Evolutionary conservation across 2,797 vertebrate genomes (phyloP).

Genomic region (Premnoplex brunnescens): DNA sequence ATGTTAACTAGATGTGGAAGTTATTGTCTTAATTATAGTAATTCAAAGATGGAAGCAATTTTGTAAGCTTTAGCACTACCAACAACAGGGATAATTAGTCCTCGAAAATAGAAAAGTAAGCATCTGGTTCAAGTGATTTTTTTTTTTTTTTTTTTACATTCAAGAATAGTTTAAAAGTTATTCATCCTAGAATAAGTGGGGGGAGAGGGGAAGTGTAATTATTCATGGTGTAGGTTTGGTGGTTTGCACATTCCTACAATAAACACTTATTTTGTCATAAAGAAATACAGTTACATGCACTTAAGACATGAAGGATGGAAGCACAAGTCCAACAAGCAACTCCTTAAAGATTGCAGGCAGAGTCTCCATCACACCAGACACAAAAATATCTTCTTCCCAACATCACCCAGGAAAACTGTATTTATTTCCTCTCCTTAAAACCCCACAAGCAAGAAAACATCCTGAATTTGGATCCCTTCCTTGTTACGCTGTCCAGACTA

Average conservation of each 20-base stretch:
- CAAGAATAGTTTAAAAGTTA: slow-evolving; percentile 62
- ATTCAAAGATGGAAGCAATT: slow-evolving; percentile 78
- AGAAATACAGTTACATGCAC: neutral
- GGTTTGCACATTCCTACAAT: neutral
- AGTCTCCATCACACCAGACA: neutral
- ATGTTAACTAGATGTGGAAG: slow-evolving; percentile 72
- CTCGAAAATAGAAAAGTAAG: slow-evolving; percentile 74
- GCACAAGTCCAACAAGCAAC: neutral
- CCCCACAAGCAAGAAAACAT: neutral
- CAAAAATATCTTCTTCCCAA: neutral
- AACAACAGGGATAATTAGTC: slow-evolving; percentile 75
- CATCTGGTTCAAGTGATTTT: slow-evolving; percentile 60
- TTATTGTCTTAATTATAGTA: slow-evolving; percentile 81
- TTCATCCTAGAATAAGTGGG: slow-evolving; percentile 46
- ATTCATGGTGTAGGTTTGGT: neutral
- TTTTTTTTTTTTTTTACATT: neutral
- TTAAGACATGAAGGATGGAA: neutral
- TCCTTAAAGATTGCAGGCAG: neutral
- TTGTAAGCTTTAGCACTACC: slow-evolving; percentile 62
- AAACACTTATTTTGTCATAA: neutral
- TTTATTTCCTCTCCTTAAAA: neutral
- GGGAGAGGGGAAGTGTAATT: neutral
- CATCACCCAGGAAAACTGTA: neutral
- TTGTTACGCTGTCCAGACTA: neutral
- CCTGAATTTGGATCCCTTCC: neutral